Percentiles rank a stretch among this genome's conserved stretches.
phyloP scores from a whole-genome alignment of 2,113 vertebrate genomes.

The Erythrolamprus reginae region DNA sequence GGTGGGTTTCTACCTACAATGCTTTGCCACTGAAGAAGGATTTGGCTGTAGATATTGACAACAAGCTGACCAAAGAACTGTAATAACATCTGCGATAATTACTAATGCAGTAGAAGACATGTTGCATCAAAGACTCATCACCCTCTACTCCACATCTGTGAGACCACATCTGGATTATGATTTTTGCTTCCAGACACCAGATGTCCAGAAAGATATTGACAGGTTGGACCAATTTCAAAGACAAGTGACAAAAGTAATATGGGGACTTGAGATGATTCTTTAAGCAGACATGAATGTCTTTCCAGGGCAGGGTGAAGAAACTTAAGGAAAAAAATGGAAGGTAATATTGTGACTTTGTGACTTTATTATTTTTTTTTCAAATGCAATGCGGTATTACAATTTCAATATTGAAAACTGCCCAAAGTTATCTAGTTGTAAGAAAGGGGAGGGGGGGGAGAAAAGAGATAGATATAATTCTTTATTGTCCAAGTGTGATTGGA shows the following conservation, averaged over 20 bases:
- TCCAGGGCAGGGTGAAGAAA: neutral
- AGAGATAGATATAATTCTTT: no score
- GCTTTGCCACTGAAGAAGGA: neutral
- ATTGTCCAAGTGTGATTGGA: no score
- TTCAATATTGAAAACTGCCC: no score
- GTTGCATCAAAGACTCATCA: neutral
- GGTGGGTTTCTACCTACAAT: neutral
- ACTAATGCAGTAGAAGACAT: neutral
- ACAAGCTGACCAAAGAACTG: neutral
- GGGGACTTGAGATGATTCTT: neutral
- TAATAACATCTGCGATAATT: neutral
- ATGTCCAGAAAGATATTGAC: neutral
- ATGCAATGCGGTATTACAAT: no score
- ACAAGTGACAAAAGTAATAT: neutral
- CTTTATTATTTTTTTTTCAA: no score
- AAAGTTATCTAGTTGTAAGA: no score
- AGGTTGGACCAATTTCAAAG: neutral
- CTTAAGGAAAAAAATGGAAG: neutral
- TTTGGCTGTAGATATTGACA: neutral
- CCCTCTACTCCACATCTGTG: neutral
- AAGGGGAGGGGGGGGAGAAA: no score
- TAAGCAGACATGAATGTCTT: neutral
- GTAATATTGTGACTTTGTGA: no score
- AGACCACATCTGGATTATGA: neutral
- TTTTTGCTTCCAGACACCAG: neutral